Conservation (phyloP, 2,113 vertebrate species). For the Lathamus discolor region DNA sequence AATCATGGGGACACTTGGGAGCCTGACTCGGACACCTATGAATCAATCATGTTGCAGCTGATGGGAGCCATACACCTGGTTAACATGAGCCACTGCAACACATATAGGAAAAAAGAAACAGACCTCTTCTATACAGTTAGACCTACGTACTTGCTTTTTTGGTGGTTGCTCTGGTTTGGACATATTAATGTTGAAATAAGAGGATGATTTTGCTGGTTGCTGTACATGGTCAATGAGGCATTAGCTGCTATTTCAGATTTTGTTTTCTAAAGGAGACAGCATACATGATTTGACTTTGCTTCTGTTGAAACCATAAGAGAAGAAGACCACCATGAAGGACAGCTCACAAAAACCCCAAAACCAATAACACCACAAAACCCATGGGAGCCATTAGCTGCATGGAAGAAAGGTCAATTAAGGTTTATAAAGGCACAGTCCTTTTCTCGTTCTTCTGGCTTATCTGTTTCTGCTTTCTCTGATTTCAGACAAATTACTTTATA, state of each 20-base stretch:
- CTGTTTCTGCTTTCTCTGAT: not conserved
- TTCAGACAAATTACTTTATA: not conserved
- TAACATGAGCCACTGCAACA: not conserved
- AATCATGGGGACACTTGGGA: not conserved
- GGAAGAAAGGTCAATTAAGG: not conserved
- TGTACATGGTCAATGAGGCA: not conserved
- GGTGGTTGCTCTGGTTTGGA: not conserved
- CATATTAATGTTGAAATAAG: not conserved
- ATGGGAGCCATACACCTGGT: accelerated
- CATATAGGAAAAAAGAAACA: not conserved
- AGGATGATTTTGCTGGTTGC: not conserved
- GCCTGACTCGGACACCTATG: not conserved
- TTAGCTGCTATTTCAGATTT: not conserved
- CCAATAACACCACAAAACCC: not conserved
- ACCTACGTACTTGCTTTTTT: not conserved
- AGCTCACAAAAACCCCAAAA: not conserved
- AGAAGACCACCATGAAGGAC: not conserved
- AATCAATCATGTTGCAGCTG: accelerated
- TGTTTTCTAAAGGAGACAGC: not conserved
- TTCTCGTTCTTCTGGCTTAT: not conserved
- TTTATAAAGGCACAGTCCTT: not conserved
- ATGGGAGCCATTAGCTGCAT: not conserved
- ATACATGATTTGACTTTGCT: not conserved
- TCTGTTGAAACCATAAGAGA: not conserved
- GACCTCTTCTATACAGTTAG: not conserved